Conservation (phyloP, 2,888 invertebrate genomes). For the Venusia cambrica region DNA sequence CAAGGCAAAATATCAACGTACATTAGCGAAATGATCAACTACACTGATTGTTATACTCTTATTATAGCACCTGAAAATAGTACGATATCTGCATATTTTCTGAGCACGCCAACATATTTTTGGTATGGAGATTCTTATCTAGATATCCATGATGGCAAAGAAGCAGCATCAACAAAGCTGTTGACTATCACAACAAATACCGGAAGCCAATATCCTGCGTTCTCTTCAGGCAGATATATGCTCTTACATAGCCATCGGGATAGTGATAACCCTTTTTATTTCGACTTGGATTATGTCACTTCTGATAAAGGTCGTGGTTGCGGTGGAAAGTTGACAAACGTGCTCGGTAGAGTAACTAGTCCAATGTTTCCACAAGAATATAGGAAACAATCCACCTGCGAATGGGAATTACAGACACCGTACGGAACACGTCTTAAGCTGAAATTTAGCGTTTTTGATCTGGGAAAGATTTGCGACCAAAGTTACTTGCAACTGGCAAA, state of each 20-base stretch:
- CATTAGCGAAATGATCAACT: constrained; percentile 9
- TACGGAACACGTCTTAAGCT: constrained; percentile 46
- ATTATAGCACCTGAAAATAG: constrained; percentile 84
- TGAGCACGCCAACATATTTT: constrained; percentile 38
- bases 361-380: constrained; percentile 63
- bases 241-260: constrained; percentile 72
- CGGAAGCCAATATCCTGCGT: constrained; percentile 64
- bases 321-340: constrained; percentile 55
- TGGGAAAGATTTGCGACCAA: constrained; percentile 84
- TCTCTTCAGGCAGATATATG: constrained; percentile 85
- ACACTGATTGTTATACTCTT: constrained; percentile 81
- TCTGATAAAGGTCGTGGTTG: constrained; percentile 65
- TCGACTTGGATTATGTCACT: constrained; percentile 56
- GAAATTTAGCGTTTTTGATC: constrained; percentile 76
- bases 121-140: constrained; percentile 53
- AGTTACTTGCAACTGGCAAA: constrained; percentile 85
- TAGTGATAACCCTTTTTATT: constrained; percentile 34
- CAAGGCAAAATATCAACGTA: constrained; percentile 82
- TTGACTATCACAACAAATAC: constrained; percentile 37
- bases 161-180: constrained; percentile 37
- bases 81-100: constrained; percentile 86
- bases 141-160: constrained; percentile 63
- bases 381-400: constrained; percentile 51
- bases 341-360: constrained; percentile 58
- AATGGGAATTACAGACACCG: constrained; percentile 68